phyloP scores from a whole-genome alignment of 1,140 invertebrate species.

The Drosophila busckii region DNA sequence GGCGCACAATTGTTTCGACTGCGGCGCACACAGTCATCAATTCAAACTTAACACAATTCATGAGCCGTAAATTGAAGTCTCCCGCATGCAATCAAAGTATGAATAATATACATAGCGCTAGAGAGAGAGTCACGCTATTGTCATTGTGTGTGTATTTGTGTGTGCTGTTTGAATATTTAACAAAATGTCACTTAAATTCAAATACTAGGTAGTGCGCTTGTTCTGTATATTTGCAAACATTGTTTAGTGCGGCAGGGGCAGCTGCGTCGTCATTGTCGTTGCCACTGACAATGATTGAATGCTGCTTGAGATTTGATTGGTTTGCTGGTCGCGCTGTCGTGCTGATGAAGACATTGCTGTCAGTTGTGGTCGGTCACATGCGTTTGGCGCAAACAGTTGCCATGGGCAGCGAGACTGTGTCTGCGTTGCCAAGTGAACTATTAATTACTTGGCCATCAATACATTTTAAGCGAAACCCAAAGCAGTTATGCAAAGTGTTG shows the following conservation, averaged over 20 bases:
- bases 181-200: conserved; percentile 19
- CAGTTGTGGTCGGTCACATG: neutral
- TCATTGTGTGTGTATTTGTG: too few species aligned
- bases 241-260: neutral
- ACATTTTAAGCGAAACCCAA: too few species aligned
- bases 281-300: conserved; percentile 67
- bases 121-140: conserved; percentile 1
- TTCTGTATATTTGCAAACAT: neutral
- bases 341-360: conserved; percentile 46
- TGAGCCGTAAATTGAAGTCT: conserved; percentile 50
- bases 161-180: conserved; percentile 47
- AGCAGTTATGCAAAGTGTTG: too few species aligned
- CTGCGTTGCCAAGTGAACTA: too few species aligned
- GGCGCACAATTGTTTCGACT: conserved; percentile 47
- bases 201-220: neutral
- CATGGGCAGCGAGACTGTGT: too few species aligned
- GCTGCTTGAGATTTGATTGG: conserved; percentile 53
- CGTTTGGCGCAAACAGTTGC: too few species aligned
- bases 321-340: conserved; percentile 49
- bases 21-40: conserved; percentile 10
- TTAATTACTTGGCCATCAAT: too few species aligned
- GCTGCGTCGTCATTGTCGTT: conserved; percentile 16
- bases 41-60: conserved; percentile 30
- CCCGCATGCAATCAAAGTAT: conserved; percentile 2
- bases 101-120: conserved; percentile 12